A percentile compares a stretch with the other conserved stretches of the same genome.
Evolutionary conservation across 2,797 vertebrate genomes (phyloP).

Genomic region (Ctenochaetus hawaiiensis): DNA sequence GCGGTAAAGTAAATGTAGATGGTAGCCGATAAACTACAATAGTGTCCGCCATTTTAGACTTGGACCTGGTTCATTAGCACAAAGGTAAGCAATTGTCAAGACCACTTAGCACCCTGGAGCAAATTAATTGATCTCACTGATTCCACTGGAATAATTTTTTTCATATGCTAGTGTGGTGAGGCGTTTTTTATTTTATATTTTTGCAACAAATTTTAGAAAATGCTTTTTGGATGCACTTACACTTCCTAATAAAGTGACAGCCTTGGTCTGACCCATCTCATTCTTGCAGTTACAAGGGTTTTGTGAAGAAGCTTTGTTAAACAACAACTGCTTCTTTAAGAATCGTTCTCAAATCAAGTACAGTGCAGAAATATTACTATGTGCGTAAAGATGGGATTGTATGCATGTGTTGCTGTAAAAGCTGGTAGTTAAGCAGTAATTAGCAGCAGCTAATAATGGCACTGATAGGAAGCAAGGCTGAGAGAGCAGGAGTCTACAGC

Average conservation of each 20-base stretch:
- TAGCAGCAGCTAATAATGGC: constrained; percentile 59
- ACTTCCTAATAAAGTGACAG: constrained; percentile 4
- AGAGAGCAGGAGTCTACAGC: constrained; percentile 54
- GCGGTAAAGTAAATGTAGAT: too few species aligned
- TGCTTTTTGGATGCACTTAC: too few species aligned
- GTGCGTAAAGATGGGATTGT: constrained; percentile 25
- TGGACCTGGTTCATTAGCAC: too few species aligned
- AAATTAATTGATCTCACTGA: too few species aligned
- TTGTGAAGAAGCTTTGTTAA: constrained; percentile 8
- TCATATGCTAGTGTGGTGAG: too few species aligned
- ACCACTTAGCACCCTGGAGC: too few species aligned
- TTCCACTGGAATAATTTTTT: too few species aligned
- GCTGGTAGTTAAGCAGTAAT: constrained; percentile 54
- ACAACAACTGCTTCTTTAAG: constrained; percentile 31
- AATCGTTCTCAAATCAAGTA: constrained; percentile 7
- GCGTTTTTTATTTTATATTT: too few species aligned
- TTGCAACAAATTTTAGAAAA: too few species aligned
- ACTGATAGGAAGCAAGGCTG: constrained; percentile 30
- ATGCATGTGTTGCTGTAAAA: constrained; percentile 39
- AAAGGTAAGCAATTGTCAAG: too few species aligned
- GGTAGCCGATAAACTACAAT: too few species aligned
- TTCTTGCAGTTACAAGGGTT: not conserved
- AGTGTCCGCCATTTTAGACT: too few species aligned
- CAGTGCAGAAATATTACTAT: constrained; percentile 14
- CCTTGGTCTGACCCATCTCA: not conserved